phyloP scores from a whole-genome alignment of 2,797 vertebrate genomes.

The Microchirus variegatus region DNA sequence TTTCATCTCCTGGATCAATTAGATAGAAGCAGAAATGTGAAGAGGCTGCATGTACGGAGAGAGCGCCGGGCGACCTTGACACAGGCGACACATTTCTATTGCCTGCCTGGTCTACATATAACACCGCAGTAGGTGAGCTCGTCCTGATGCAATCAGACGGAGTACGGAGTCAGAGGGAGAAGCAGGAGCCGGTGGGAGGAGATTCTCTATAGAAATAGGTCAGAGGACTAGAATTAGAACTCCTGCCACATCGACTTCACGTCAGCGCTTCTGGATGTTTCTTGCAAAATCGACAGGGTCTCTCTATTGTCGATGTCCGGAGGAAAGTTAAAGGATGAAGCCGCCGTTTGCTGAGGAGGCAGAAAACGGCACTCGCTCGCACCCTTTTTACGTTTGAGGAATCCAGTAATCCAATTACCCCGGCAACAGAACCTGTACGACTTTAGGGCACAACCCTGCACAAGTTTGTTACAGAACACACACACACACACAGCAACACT shows the following conservation, averaged over 20 bases:
- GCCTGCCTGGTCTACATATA: neutral
- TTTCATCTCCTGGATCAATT: conserved; percentile 41
- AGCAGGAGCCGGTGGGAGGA: conserved; percentile 36
- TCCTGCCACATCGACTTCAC: conserved; percentile 48
- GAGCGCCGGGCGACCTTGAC: conserved; percentile 50
- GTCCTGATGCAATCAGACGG: conserved; percentile 42
- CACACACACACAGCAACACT: conserved; percentile 45
- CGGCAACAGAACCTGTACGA: conserved; percentile 67
- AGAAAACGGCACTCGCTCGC: conserved; percentile 69
- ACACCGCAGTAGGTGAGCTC: conserved; percentile 11
- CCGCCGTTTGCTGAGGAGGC: conserved; percentile 72
- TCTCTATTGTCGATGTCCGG: conserved; percentile 68
- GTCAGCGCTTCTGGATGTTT: conserved; percentile 63
- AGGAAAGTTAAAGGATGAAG: conserved; percentile 66
- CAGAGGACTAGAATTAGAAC: conserved; percentile 67
- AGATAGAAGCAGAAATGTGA: conserved; percentile 36
- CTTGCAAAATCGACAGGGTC: conserved; percentile 65
- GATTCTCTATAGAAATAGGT: conserved; percentile 61
- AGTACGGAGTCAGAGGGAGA: conserved; percentile 20
- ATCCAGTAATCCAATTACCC: conserved; percentile 78
- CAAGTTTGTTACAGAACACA: conserved; percentile 52
- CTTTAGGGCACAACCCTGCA: conserved; percentile 66
- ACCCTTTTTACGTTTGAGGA: conserved; percentile 66
- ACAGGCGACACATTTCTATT: conserved; percentile 3
- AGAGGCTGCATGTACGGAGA: conserved; percentile 21